Conservation (phyloP, 2,797 vertebrate genomes). For the Choloepus didactylus region DNA sequence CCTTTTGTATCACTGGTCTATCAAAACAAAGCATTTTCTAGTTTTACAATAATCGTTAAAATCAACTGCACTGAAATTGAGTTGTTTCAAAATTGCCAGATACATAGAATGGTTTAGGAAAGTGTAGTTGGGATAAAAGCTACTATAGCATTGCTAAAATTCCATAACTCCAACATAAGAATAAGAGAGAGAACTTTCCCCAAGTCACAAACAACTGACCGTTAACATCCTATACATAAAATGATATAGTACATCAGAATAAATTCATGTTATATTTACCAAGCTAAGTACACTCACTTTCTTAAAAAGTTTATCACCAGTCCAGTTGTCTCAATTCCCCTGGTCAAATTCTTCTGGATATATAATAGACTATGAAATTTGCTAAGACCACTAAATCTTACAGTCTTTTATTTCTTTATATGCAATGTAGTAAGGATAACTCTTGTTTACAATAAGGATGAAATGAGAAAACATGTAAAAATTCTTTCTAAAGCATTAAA, state of each 20-base stretch:
- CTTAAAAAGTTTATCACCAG: conserved; percentile 25
- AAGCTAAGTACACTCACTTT: neutral
- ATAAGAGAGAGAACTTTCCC: neutral
- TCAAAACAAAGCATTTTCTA: conserved; percentile 17
- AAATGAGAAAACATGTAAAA: neutral
- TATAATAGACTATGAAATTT: neutral
- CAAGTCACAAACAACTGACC: neutral
- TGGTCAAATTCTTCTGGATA: neutral
- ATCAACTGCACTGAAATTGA: neutral
- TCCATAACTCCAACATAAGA: neutral
- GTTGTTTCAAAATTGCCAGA: neutral
- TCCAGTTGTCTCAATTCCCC: neutral
- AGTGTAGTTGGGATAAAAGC: neutral
- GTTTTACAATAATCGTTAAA: neutral
- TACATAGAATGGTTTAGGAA: neutral
- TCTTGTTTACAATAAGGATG: neutral
- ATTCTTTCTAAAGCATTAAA: neutral
- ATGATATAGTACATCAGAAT: neutral
- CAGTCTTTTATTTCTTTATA: neutral
- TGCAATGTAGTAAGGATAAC: neutral
- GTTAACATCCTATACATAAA: neutral
- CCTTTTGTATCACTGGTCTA: neutral
- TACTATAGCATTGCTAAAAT: neutral
- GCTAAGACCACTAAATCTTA: neutral
- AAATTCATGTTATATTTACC: neutral